Percentiles rank a stretch among this genome's conserved stretches.
Conservation (phyloP, 2,888 invertebrate species). For the Nemotelus pantherinus region DNA sequence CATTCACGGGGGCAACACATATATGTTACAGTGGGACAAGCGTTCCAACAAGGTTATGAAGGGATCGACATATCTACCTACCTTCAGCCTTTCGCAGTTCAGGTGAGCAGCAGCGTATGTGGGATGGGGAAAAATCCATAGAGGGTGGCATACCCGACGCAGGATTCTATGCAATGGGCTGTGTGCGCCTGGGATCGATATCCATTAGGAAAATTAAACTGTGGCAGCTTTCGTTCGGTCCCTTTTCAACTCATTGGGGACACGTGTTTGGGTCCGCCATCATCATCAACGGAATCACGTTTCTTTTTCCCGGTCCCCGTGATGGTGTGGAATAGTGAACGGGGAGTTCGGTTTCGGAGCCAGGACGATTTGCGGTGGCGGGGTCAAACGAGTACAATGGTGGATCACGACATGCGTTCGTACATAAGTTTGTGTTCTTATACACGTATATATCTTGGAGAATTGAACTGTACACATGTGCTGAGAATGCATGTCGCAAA, state of each 20-base stretch:
- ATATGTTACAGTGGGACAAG: slow-evolving; percentile 10
- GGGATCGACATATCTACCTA: slow-evolving; percentile 20
- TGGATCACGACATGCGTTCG: no score
- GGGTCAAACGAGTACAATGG: background rate
- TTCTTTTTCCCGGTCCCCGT: slow-evolving; percentile 35
- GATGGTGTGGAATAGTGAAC: background rate
- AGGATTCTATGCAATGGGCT: slow-evolving; percentile 8
- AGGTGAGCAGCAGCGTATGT: slow-evolving; percentile 21
- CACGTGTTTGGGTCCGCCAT: slow-evolving; percentile 45
- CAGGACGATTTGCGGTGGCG: slow-evolving; percentile 17
- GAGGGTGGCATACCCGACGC: slow-evolving; percentile 10
- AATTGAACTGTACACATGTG: slow-evolving; percentile 12
- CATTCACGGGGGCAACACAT: slow-evolving; percentile 4
- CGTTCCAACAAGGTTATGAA: slow-evolving; percentile 19
- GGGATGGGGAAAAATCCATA: background rate
- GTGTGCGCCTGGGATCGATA: slow-evolving; percentile 62
- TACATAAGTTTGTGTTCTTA: no score
- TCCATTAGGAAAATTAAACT: slow-evolving; percentile 67
- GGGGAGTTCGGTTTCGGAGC: slow-evolving; percentile 5
- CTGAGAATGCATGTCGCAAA: slow-evolving; percentile 36
- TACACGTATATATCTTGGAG: no score
- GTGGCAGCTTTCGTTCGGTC: slow-evolving; percentile 56
- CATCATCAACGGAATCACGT: slow-evolving; percentile 34
- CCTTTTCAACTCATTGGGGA: slow-evolving; percentile 49
- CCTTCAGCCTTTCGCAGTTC: background rate